A percentile compares a stretch with the other conserved stretches of the same genome.
These are phyloP conservation scores for Mechanitis mazaeus DNA, from an alignment of 2,888 invertebrate species.

Conservation along the genomic window DNA sequence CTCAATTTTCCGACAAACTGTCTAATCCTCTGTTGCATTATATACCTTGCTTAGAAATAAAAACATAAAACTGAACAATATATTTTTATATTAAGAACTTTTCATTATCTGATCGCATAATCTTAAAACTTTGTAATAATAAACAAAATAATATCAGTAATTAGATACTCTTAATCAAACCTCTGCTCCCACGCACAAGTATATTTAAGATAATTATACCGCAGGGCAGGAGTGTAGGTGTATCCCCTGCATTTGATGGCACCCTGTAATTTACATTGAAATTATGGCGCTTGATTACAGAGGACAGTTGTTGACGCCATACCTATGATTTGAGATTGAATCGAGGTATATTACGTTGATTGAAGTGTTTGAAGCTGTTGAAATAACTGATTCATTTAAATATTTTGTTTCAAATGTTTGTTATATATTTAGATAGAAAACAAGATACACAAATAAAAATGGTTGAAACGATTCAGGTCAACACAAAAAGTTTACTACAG, in stretches of 20 bases:
- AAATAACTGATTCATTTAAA: neutral
- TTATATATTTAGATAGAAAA: too few relatives aligned
- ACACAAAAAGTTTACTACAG: too few relatives aligned
- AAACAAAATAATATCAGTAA: conserved; percentile 8
- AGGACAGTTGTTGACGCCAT: conserved; percentile 7
- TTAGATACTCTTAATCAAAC: neutral
- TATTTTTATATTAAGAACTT: neutral
- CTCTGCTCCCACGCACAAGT: conserved; percentile 7
- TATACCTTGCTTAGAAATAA: conserved; percentile 9
- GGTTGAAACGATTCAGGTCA: too few relatives aligned
- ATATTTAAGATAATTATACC: conserved; percentile 9
- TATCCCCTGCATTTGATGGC: conserved; percentile 1
- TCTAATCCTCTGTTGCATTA: neutral
- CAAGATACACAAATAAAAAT: too few relatives aligned
- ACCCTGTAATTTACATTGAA: conserved; percentile 15
- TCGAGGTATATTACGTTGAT: neutral
- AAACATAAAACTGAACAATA: neutral
- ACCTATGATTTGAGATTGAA: conserved; percentile 3
- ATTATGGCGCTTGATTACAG: conserved; percentile 19
- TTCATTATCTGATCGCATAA: neutral
- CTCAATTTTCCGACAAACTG: conserved; percentile 16
- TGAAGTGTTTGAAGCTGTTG: neutral
- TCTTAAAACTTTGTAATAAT: neutral
- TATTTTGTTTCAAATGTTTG: too few relatives aligned
- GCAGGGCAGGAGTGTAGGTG: conserved; percentile 9